Evolutionary conservation across 2,888 invertebrate species (phyloP), one percentile per base, ranked within the genome.

Genomic region (Therioaphis trifolii): DNA sequence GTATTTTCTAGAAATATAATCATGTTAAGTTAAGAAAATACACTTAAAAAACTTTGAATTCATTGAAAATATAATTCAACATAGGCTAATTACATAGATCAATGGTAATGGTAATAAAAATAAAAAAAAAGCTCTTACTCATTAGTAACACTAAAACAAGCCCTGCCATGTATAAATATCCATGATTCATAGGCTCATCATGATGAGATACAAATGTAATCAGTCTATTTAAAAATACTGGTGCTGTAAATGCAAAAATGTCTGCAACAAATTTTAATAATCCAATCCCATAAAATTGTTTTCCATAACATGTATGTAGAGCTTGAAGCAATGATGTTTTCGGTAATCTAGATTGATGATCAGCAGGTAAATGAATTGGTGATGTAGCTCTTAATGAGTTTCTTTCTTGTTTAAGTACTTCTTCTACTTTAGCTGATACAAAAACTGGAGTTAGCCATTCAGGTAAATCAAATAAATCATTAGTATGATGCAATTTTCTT

Each of bases 391-490:
- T 68, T 24, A 84, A 43, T 55, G 68, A 84, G 35, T 3, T 5
- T 11, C 71, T 46, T 7, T 75, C 55, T 55, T 82, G 82, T 69
- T 68, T 61, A 18, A 92, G 88, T 1, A 91, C 91, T 85, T 90
- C 89, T 86, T 91, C 91, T 87, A 93, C 91, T 88, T 90, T 90
- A 43, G 90, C 90, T 86, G 92, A 92, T 7, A 94, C 90, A 87
- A 91, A 90, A 4, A 90, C 90, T 86, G 93, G 92, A 84, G 91
- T 90, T 85, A 94, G 89, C 71, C 91, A 89, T 35, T 91, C 90
- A 0, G 95, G 97, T 80, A 97, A 89, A 88, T 96, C 95, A 89
- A 93, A 96, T 0, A 97, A 89, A 88, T 96, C 96, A 87, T 96
- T 96, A 0, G 94, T 90, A 87, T 92, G 92, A 86, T 91, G 91